A percentile compares a stretch with the other conserved stretches of the same genome.
Evolutionary conservation across 2,888 invertebrate species (phyloP).

Genomic region (Belgica antarctica): DNA sequence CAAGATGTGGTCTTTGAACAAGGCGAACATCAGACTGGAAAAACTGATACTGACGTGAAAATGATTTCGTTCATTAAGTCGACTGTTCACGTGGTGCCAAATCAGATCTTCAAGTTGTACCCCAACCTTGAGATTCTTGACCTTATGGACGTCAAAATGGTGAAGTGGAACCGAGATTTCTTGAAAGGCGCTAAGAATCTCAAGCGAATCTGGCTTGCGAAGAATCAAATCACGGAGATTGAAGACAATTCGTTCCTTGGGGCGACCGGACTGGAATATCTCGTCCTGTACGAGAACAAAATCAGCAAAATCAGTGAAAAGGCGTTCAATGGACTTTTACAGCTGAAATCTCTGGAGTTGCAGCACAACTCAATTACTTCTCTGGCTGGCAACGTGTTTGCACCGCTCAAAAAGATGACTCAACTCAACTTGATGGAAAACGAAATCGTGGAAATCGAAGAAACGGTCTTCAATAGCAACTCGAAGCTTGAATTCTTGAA

Average conservation of each 20-base stretch:
- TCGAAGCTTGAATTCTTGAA: neutral
- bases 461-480: neutral
- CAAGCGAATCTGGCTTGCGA: neutral
- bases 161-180: neutral
- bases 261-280: neutral
- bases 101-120: neutral
- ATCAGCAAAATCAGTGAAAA: neutral
- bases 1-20: neutral
- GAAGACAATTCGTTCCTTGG: neutral
- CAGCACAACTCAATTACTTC: neutral
- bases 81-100: constrained; percentile 12
- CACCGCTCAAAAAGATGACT: neutral
- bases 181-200: neutral
- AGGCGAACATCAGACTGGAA: neutral
- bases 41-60: constrained; percentile 7
- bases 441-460: neutral
- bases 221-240: neutral
- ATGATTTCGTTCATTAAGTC: constrained; percentile 18
- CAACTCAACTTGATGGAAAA: constrained; percentile 8
- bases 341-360: constrained; percentile 1
- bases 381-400: neutral
- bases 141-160: neutral
- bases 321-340: constrained; percentile 1
- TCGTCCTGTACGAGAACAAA: neutral
- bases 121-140: constrained; percentile 9